Evolutionary conservation across 2,888 invertebrate genomes (phyloP), one percentile per base, ranked within the genome.

Genomic region (Chrysolina americana): DNA sequence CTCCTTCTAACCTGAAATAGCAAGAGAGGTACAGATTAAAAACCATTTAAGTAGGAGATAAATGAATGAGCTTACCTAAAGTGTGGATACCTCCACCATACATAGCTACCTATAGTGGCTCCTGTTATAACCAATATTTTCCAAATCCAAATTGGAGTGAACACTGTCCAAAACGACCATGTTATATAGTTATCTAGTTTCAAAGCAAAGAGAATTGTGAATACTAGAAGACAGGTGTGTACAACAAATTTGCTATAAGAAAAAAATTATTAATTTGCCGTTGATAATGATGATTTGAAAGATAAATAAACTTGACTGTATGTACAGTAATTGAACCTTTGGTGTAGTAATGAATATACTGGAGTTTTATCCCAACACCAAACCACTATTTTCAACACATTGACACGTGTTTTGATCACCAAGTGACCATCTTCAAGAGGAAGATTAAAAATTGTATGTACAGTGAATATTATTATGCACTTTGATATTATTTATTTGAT

Each of bases 111-210:
- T 73, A 98, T 92, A 64, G 94, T 92, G 56, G 98, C 98, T 74
- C 98, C 99, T 70, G 93, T 86, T 53, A 98, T 94, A 17, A 97
- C 98, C 86, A 98, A 91, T 77, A 93, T 91, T 87, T 99, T 99
- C 98, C 99, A 99, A 81, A 98, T 92, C 98, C 98, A 99, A 86
- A 99, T 93, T 68, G 99, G 99, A 21, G 95, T 92, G 88, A 99
- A 99, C 59, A 99, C 94, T 9, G 95, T 93, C 98, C 98, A 98
- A 89, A 95, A 98, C 65, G 96, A 97, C 96, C 98, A 98, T 86
- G 95, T 92, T 86, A 96, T 93, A 76, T 92, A 92, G 78, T 94
- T 93, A 89, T 99, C 99, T 81, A 98, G 90, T 84, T 96, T 93
- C 83, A 99, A 90, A 15, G 98, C 95, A 88, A 99, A 94, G 80